Percentiles rank a stretch among this genome's conserved stretches.
These are phyloP conservation scores for Aurelia aurita DNA, from an alignment of 30 jellyfish, hydroid and myxozoan genomes.

Conservation along the genomic window DNA sequence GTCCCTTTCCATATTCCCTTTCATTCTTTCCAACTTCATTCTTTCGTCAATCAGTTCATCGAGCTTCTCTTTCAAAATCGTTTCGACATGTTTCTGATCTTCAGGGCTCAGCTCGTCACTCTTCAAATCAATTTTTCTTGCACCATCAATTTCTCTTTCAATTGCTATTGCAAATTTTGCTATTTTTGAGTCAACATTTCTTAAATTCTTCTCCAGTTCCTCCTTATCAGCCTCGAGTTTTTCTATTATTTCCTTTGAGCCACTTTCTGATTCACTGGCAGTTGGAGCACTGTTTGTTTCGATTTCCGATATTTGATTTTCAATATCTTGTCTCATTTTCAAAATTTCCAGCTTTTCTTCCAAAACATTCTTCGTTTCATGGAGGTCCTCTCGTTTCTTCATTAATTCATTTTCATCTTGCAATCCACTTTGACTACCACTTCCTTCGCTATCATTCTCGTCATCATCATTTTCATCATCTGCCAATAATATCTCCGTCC, in stretches of 20 bases:
- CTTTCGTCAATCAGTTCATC: conserved; percentile 31
- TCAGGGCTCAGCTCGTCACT: neutral
- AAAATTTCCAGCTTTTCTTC: conserved; percentile 3
- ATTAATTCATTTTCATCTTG: conserved; percentile 5
- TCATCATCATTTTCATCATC: neutral
- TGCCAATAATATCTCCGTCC: too few relatives aligned
- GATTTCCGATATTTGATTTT: neutral
- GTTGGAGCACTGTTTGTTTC: neutral
- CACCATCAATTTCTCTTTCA: neutral
- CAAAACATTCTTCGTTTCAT: neutral
- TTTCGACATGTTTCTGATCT: conserved; percentile 1
- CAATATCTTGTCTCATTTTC: conserved; percentile 12
- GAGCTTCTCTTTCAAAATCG: neutral
- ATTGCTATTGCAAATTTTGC: conserved; percentile 23
- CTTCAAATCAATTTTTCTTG: too few relatives aligned
- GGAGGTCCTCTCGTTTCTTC: neutral
- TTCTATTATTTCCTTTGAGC: neutral
- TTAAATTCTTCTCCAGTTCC: neutral
- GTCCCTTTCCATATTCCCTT: neutral
- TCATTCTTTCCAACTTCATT: conserved; percentile 2
- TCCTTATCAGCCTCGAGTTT: neutral
- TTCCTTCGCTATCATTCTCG: neutral
- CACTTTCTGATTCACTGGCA: neutral
- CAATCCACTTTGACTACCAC: conserved; percentile 1
- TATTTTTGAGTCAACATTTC: neutral